Evolutionary conservation across 2,888 invertebrate species (phyloP).

Genomic region (Xylota sylvarum): DNA sequence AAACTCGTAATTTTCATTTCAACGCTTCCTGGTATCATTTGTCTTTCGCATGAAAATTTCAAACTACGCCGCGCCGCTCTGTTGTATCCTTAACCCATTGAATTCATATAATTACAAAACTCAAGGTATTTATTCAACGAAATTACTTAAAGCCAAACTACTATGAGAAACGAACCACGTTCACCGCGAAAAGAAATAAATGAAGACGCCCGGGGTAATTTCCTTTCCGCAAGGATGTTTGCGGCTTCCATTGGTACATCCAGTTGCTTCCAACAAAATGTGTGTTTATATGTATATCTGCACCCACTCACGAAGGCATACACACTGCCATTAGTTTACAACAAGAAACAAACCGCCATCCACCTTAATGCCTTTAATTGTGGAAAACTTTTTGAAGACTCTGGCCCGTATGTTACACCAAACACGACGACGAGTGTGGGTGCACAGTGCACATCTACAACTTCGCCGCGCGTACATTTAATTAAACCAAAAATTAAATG

Average conservation of each 20-base stretch:
- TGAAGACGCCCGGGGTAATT: conserved; percentile 59
- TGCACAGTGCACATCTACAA: conserved; percentile 28
- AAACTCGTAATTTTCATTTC: background rate
- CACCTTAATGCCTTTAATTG: conserved; percentile 66
- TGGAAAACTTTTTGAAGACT: conserved; percentile 51
- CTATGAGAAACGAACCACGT: conserved; percentile 36
- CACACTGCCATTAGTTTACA: conserved; percentile 38
- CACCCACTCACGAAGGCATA: conserved; percentile 2
- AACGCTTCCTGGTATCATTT: background rate
- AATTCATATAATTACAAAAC: conserved; percentile 19
- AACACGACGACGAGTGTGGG: conserved; percentile 9
- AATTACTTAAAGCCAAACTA: conserved; percentile 50
- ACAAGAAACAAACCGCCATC: conserved; percentile 57
- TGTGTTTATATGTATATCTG: conserved; percentile 7
- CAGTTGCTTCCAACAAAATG: conserved; percentile 11
- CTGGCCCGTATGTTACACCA: conserved; percentile 1
- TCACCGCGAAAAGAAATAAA: conserved; percentile 62
- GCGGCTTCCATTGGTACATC: conserved; percentile 39
- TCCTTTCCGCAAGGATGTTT: conserved; percentile 56
- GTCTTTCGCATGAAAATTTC: background rate
- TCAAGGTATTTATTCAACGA: conserved; percentile 19
- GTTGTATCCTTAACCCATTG: conserved; percentile 17
- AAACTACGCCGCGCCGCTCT: background rate
- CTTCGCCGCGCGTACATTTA: conserved; percentile 64
- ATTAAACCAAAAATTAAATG: conserved; percentile 77